Percentiles rank a stretch among this genome's conserved stretches.
These are phyloP conservation scores for Hippocampus guttulatus DNA, from an alignment of 2,113 vertebrate species.

Conservation along the genomic window DNA sequence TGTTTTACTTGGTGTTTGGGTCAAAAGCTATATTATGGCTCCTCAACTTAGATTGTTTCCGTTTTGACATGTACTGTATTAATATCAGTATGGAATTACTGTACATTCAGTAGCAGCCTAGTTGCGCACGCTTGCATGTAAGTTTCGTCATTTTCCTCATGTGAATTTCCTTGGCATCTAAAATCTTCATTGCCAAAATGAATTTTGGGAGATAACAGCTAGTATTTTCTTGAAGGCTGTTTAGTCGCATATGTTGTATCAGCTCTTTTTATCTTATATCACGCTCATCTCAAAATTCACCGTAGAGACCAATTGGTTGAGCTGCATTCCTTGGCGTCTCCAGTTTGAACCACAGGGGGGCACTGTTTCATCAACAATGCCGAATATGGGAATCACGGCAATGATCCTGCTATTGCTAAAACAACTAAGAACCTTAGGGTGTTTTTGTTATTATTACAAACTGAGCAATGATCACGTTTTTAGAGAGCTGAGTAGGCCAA, in stretches of 20 bases:
- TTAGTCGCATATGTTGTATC: constrained; percentile 29
- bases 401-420: constrained; percentile 31
- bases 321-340: constrained; percentile 4
- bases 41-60: too few species aligned
- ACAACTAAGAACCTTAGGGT: constrained; percentile 44
- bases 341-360: constrained; percentile 49
- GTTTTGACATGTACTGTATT: too few species aligned
- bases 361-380: constrained; percentile 60
- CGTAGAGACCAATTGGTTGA: constrained; percentile 10
- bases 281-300: constrained; percentile 37
- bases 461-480: neutral
- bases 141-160: constrained; percentile 62
- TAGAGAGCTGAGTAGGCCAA: constrained; percentile 31
- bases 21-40: too few species aligned
- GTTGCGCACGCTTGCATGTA: constrained; percentile 50
- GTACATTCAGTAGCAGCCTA: constrained; percentile 13
- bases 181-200: constrained; percentile 43
- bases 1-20: too few species aligned
- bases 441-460: constrained; percentile 33
- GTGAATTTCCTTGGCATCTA: constrained; percentile 16
- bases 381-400: neutral
- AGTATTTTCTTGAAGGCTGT: constrained; percentile 50
- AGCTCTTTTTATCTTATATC: constrained; percentile 25
- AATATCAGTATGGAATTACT: too few species aligned
- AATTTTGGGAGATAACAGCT: constrained; percentile 41